Conservation (phyloP, 2,888 invertebrate species). For the Spodoptera exigua region DNA sequence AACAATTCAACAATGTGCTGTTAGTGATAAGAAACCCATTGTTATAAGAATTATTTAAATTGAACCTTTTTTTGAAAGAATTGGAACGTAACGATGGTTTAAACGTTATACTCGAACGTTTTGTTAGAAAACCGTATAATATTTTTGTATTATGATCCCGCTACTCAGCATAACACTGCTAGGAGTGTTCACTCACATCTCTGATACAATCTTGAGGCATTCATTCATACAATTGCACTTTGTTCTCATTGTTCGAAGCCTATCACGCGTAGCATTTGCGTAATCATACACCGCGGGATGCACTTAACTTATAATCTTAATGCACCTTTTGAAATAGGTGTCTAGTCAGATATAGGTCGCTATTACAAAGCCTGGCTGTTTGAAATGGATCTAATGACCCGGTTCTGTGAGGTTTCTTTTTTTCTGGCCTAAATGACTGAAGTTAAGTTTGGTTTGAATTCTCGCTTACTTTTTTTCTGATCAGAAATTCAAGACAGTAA, state of each 20-base stretch:
- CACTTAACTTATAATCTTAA: slow-evolving; percentile 35
- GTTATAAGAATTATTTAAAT: no score
- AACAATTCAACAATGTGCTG: no score
- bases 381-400: no score
- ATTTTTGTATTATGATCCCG: slow-evolving; percentile 3
- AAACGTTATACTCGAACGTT: not conserved
- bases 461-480: no score
- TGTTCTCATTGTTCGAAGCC: slow-evolving; percentile 37
- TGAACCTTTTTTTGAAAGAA: no score
- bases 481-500: no score
- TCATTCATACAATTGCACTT: slow-evolving; percentile 47
- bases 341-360: slow-evolving; percentile 9
- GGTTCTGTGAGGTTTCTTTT: no score
- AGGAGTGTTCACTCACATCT: slow-evolving; percentile 33
- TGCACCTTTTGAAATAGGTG: slow-evolving; percentile 10
- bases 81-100: no score
- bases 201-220: slow-evolving; percentile 30
- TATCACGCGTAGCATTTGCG: slow-evolving; percentile 53
- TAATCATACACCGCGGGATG: slow-evolving; percentile 38
- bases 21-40: no score
- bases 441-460: slow-evolving; percentile 4
- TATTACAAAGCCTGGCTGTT: not conserved
- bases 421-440: not conserved
- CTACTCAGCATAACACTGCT: slow-evolving; percentile 13
- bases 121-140: slow-evolving; percentile 13